Conservation (phyloP, 2,113 vertebrate species). For the Mesoclemmys tuberculata region DNA sequence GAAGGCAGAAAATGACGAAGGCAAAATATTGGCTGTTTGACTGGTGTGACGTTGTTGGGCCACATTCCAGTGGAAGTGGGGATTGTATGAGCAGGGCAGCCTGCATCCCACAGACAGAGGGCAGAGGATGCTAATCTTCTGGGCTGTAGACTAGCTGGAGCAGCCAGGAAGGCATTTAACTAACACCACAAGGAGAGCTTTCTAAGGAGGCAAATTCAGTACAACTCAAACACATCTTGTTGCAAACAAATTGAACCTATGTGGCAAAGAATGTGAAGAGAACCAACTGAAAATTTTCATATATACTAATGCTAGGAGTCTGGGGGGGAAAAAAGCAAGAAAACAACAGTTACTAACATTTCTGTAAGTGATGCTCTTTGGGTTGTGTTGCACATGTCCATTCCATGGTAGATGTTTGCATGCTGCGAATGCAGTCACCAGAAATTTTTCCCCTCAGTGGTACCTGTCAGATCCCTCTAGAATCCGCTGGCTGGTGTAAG, state of each 20-base stretch:
- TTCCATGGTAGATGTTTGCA: no score
- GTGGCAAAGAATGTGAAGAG: not conserved
- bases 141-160: not conserved
- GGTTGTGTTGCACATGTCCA: no score
- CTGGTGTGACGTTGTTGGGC: not conserved
- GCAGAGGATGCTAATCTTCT: not conserved
- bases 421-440: no score
- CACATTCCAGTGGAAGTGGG: fast-evolving
- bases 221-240: not conserved
- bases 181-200: not conserved
- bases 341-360: no score
- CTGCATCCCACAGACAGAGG: not conserved
- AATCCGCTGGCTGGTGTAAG: no score
- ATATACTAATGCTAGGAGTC: not conserved
- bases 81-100: not conserved
- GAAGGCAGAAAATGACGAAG: not conserved
- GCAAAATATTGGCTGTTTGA: not conserved
- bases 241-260: not conserved
- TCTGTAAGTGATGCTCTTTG: no score
- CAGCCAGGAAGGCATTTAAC: not conserved
- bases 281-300: not conserved
- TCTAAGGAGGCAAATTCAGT: not conserved
- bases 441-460: no score
- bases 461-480: no score
- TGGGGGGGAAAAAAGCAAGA: not conserved